Percentiles rank a stretch among this genome's conserved stretches.
Evolutionary conservation across 2,113 vertebrate genomes (phyloP).

Genomic region (Gnathonemus longibarbis): DNA sequence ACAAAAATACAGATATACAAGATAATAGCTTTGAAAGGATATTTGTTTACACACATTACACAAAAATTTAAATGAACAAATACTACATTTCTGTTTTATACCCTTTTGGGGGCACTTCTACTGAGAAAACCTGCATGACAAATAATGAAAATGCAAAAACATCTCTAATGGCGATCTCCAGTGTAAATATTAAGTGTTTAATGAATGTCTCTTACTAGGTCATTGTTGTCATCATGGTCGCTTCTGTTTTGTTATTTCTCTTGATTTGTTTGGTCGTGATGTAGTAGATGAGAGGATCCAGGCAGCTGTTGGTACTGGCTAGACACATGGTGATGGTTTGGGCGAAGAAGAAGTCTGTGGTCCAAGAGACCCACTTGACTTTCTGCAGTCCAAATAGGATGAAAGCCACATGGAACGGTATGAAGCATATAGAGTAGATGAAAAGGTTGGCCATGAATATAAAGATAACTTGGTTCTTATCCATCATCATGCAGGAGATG

Average conservation of each 20-base stretch:
- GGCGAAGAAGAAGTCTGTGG: background rate
- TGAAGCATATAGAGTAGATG: slow-evolving; percentile 37
- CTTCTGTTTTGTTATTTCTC: background rate
- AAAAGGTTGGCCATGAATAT: slow-evolving; percentile 35
- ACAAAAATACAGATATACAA: background rate
- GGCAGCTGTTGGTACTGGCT: slow-evolving; percentile 39
- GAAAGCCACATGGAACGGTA: slow-evolving; percentile 34
- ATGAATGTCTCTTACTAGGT: background rate
- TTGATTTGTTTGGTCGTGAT: slow-evolving; percentile 26
- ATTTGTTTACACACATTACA: background rate
- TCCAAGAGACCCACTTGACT: background rate
- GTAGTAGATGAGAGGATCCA: slow-evolving; percentile 42
- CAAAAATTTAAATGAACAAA: background rate
- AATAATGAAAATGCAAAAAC: background rate
- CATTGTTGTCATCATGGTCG: background rate
- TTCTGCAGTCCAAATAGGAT: slow-evolving; percentile 31
- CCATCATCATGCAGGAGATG: background rate
- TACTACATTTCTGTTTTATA: background rate
- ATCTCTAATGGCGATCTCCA: background rate
- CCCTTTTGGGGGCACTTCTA: background rate
- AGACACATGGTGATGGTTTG: slow-evolving; percentile 36
- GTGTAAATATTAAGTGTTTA: background rate
- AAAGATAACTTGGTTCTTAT: slow-evolving; percentile 30
- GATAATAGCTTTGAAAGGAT: background rate
- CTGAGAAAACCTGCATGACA: background rate